Conservation (phyloP, 2,797 vertebrate species). For the Gouania willdenowi region DNA sequence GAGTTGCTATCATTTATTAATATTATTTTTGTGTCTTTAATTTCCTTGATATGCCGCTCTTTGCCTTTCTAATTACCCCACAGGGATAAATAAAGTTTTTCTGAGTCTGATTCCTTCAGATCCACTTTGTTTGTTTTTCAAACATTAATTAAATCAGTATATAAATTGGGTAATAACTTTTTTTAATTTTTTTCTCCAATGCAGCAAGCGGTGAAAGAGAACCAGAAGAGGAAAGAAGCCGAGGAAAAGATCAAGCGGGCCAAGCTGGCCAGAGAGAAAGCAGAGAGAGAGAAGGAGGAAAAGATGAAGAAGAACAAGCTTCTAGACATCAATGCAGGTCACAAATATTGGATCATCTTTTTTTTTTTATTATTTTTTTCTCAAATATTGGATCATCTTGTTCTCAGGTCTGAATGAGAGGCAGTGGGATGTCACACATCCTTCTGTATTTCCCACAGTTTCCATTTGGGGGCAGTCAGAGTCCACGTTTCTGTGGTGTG, state of each 20-base stretch:
- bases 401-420: conserved; percentile 9
- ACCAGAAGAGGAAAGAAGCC: conserved; percentile 79
- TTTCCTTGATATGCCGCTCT: no score
- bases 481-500: conserved; percentile 44
- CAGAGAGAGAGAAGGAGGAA: conserved; percentile 81
- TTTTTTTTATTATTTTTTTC: conserved; percentile 41
- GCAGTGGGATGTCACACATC: not conserved
- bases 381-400: conserved; percentile 15
- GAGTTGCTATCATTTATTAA: no score
- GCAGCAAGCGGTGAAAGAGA: conserved; percentile 84
- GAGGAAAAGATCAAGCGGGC: conserved; percentile 83
- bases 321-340: conserved; percentile 81
- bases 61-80: no score
- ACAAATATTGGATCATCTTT: conserved; percentile 15
- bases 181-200: not conserved
- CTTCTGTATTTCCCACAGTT: conserved; percentile 45
- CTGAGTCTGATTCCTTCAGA: no score
- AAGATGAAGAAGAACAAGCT: conserved; percentile 80
- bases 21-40: no score
- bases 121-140: no score
- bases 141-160: no score
- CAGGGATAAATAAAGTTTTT: no score
- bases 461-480: conserved; percentile 72
- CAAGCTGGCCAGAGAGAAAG: conserved; percentile 82
- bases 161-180: no score